A percentile compares a stretch with the other conserved stretches of the same genome.
These are phyloP conservation scores for Bettongia penicillata DNA, from an alignment of 2,113 vertebrate genomes.

Conservation along the genomic window DNA sequence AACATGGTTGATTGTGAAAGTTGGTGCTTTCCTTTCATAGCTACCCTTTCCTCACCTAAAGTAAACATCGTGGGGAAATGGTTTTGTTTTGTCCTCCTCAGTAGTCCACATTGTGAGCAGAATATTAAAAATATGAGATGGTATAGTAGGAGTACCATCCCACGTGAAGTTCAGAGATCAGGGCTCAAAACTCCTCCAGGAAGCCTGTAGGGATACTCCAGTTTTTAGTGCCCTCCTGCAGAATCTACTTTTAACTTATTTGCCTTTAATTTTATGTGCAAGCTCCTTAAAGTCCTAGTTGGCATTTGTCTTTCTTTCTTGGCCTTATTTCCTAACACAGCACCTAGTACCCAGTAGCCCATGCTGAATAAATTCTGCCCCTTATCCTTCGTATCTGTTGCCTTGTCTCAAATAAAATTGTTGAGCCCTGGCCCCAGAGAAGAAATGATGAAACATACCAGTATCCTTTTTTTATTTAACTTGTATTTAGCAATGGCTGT, in stretches of 20 bases:
- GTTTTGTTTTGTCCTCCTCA: conserved; percentile 12
- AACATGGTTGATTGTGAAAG: not conserved
- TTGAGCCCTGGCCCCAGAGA: not conserved
- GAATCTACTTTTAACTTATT: not conserved
- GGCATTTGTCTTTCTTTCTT: not conserved
- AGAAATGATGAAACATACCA: not conserved
- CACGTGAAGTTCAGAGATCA: not conserved
- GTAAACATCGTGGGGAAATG: not conserved
- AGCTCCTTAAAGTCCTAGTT: not conserved
- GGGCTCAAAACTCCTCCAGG: not conserved
- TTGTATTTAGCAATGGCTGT: not conserved
- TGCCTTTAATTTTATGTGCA: not conserved
- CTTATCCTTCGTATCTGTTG: not conserved
- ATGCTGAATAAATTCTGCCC: not conserved
- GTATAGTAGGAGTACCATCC: not conserved
- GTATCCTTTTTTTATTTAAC: not conserved
- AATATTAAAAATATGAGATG: not conserved
- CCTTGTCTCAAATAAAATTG: not conserved
- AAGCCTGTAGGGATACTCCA: not conserved
- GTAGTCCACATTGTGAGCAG: conserved; percentile 1
- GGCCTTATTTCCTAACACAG: not conserved
- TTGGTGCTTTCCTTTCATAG: not conserved
- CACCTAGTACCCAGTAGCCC: not conserved
- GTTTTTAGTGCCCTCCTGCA: not conserved
- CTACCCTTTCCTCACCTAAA: conserved; percentile 12